phyloP scores from a whole-genome alignment of 2,797 vertebrate species.

The Phaenicophaeus curvirostris region DNA sequence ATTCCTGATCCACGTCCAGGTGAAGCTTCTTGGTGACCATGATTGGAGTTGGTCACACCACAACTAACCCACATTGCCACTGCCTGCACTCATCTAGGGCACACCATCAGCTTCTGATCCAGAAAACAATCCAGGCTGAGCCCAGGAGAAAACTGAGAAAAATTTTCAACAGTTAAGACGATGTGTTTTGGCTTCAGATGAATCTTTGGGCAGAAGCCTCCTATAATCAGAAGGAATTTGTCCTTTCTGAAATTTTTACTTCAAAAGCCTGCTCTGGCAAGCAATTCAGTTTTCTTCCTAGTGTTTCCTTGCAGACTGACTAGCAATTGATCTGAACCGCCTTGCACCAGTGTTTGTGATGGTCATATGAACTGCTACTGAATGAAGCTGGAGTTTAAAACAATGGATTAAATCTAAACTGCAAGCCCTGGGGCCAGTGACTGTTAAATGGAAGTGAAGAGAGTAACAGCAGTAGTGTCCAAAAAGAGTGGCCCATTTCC shows the following conservation, averaged over 20 bases:
- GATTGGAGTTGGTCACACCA: not conserved
- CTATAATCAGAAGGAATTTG: not conserved
- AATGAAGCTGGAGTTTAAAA: not conserved
- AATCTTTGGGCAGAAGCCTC: not conserved
- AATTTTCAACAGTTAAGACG: not conserved
- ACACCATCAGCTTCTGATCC: rapidly evolving
- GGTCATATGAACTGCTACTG: conserved; percentile 5
- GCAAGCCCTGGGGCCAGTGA: not conserved
- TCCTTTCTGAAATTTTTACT: not conserved
- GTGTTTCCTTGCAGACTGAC: not conserved
- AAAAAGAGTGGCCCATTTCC: conserved; percentile 8
- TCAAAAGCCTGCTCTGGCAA: not conserved
- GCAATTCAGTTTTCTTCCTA: not conserved
- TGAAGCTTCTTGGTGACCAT: not conserved
- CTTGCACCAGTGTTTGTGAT: not conserved
- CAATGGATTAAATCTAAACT: conserved; percentile 35
- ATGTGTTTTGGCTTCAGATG: not conserved
- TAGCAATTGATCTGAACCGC: not conserved
- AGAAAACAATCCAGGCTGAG: not conserved
- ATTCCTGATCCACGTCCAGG: not conserved
- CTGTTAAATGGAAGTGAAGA: conserved; percentile 3
- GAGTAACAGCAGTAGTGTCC: not conserved
- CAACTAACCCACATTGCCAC: rapidly evolving
- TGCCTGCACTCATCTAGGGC: not conserved
- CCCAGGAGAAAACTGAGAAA: not conserved